These are phyloP conservation scores for Colossoma macropomum DNA, from an alignment of 2,113 vertebrate genomes.

Conservation along the genomic window DNA sequence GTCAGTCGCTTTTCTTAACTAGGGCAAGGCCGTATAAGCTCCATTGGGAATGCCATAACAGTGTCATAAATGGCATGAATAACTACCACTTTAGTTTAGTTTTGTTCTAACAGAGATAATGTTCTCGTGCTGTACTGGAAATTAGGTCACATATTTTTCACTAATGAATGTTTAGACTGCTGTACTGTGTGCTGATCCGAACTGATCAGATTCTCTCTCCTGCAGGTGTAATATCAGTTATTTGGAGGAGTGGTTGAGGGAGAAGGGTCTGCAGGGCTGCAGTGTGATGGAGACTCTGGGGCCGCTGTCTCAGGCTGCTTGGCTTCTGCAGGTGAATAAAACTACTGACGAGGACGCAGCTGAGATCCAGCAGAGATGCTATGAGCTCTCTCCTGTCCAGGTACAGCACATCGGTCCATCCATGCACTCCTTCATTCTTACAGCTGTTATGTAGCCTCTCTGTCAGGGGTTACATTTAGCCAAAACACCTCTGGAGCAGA, in stretches of 20 bases:
- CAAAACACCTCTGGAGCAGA: not conserved
- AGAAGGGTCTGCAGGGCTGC: slow-evolving; percentile 87
- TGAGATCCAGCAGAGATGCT: slow-evolving; percentile 87
- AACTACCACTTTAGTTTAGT: no score
- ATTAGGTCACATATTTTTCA: no score
- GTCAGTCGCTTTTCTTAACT: slow-evolving; percentile 65
- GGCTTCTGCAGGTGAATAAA: slow-evolving; percentile 97
- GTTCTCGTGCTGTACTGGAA: no score
- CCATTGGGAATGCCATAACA: no score
- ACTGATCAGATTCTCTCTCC: not conserved
- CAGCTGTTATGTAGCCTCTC: not conserved
- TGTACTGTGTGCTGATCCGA: no score
- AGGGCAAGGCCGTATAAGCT: no score
- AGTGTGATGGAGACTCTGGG: slow-evolving; percentile 88
- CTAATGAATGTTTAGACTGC: no score
- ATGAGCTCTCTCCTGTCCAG: slow-evolving; percentile 89
- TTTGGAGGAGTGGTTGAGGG: slow-evolving; percentile 97
- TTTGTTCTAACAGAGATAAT: no score
- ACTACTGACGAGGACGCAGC: slow-evolving; percentile 90
- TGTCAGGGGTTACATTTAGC: not conserved
- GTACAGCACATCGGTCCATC: slow-evolving; percentile 67
- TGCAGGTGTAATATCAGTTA: slow-evolving; percentile 96
- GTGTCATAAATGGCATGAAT: no score
- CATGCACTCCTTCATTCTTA: not conserved
- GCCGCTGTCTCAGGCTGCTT: slow-evolving; percentile 91